Evolutionary conservation across 2,113 vertebrate genomes (phyloP).

Genomic region (Muntiacus reevesi): DNA sequence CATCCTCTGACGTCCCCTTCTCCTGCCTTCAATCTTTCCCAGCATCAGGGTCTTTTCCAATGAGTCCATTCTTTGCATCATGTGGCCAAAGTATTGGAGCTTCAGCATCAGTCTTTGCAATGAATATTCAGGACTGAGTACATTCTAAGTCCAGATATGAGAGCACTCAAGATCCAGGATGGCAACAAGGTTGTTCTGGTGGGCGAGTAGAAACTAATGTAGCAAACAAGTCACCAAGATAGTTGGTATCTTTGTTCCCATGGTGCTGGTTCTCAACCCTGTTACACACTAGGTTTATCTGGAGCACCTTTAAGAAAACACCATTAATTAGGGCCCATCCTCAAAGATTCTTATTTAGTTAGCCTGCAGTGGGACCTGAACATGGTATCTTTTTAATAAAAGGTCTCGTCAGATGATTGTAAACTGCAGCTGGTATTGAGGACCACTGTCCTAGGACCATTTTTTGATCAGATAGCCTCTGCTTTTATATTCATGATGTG

Average conservation of each 20-base stretch:
- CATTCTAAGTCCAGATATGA: not conserved
- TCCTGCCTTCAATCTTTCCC: not conserved
- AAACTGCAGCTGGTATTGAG: not conserved
- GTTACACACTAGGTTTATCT: not conserved
- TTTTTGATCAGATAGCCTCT: not conserved
- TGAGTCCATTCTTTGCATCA: not conserved
- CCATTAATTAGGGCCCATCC: not conserved
- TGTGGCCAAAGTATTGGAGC: not conserved
- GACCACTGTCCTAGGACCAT: not conserved
- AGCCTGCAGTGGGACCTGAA: not conserved
- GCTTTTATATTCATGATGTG: not conserved
- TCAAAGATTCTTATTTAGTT: constrained; percentile 1
- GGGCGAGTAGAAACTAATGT: not conserved
- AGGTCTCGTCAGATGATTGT: not conserved
- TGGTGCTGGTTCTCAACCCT: not conserved
- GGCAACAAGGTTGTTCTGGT: not conserved
- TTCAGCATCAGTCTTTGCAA: not conserved
- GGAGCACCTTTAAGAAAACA: not conserved
- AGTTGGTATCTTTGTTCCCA: not conserved
- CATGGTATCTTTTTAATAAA: not conserved
- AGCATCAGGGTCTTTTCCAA: not conserved
- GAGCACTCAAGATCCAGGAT: not conserved
- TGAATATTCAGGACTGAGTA: not conserved
- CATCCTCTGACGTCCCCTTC: not conserved
- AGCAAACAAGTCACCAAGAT: not conserved